Evolutionary conservation across 2,113 vertebrate species (phyloP).

Genomic region (Tetraodon nigroviridis): DNA sequence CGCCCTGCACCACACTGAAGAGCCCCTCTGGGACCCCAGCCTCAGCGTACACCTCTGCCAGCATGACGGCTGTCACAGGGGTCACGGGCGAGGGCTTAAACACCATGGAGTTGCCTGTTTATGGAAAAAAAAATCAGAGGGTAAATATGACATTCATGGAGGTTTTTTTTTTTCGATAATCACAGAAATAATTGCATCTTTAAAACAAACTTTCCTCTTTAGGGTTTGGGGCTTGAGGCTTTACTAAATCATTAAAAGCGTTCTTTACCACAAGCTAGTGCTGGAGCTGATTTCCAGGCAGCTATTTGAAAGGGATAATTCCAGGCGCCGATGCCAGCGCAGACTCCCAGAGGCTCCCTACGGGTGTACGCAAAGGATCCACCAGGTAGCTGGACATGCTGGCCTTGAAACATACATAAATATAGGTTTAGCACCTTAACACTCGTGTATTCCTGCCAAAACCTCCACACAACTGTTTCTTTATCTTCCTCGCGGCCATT

Average conservation of each 20-base stretch:
- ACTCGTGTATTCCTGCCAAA: not conserved
- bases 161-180: too few species aligned
- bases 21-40: conserved; percentile 87
- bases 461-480: not conserved
- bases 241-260: not conserved
- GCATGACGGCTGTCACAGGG: conserved; percentile 79
- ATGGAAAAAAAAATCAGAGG: too few species aligned
- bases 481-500: not conserved
- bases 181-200: too few species aligned
- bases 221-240: not conserved
- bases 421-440: not conserved
- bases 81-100: conserved; percentile 96
- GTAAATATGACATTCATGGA: not conserved
- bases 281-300: conserved; percentile 91
- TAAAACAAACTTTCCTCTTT: too few species aligned
- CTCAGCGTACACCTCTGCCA: conserved; percentile 87
- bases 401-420: conserved; percentile 70
- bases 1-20: conserved; percentile 91
- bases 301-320: conserved; percentile 97
- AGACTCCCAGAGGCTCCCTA: conserved; percentile 91
- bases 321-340: conserved; percentile 95
- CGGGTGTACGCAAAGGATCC: conserved; percentile 93
- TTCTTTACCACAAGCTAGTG: conserved; percentile 87
- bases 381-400: conserved; percentile 86
- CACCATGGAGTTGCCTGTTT: conserved; percentile 92